A percentile compares a stretch with the other conserved stretches of the same genome.
Conservation (phyloP, 2,888 invertebrate genomes). For the Dusona sp. region DNA sequence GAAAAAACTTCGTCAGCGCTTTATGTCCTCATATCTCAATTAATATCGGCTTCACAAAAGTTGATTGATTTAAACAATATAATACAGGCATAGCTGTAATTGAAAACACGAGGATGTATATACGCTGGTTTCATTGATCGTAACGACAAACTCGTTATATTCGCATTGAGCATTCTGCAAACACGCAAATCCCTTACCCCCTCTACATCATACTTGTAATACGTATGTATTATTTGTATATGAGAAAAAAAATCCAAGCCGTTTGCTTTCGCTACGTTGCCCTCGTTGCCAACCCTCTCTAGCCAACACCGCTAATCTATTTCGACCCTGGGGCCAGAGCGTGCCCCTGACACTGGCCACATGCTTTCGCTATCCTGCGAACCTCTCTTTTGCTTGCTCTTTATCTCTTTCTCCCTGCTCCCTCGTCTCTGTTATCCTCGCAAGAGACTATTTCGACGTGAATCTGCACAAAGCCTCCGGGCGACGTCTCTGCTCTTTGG, state of each 20-base stretch:
- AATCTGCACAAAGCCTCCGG: conserved; percentile 64
- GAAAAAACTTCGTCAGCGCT: background rate
- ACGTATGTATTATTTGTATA: conserved; percentile 3
- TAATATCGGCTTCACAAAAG: background rate
- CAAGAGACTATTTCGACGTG: conserved; percentile 56
- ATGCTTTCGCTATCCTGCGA: conserved; percentile 67
- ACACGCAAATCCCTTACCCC: conserved; percentile 34
- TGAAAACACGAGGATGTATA: background rate
- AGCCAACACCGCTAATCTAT: conserved; percentile 79
- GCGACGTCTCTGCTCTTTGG: conserved; percentile 51
- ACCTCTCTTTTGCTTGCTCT: conserved; percentile 28
- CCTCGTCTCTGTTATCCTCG: conserved; percentile 38
- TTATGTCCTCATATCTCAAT: background rate
- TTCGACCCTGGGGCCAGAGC: conserved; percentile 78
- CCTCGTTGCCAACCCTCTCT: conserved; percentile 45
- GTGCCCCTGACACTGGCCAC: conserved; percentile 79
- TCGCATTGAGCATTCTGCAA: conserved; percentile 8
- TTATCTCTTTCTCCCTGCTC: conserved; percentile 39
- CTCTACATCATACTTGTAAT: background rate
- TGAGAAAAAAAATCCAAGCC: conserved; percentile 39
- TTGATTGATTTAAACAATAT: background rate
- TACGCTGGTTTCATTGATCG: conserved; percentile 25
- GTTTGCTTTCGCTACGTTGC: conserved; percentile 31
- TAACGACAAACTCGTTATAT: conserved; percentile 24
- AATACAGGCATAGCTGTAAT: background rate